Base-by-base conservation (phyloP, 2,797 vertebrate genomes). In the Pogoniulus pusillus region DNA sequence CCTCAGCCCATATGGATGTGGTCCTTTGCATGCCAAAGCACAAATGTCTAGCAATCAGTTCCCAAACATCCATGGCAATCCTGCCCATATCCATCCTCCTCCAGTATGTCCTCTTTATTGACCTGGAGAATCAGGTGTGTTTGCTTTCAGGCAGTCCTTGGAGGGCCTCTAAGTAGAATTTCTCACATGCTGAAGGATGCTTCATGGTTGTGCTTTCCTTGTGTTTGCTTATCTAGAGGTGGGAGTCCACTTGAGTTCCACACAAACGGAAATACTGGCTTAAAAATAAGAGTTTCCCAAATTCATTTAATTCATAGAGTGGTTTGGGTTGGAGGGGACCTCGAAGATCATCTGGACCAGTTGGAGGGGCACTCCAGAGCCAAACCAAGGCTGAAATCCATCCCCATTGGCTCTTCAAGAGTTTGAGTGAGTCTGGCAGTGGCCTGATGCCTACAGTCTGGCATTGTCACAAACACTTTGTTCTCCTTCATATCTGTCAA, bases 401-500 rank as follows among this genome's bases (percentile, higher is more conserved):
- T 37, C 54, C 10, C 32, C 20, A 0, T 47, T 45, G 72, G 34
- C n/a, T 72, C 79, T 65, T 30, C 30, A n/a, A 18, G 32, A 26
- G 55, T n/a, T 68, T 32, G 57, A 55, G 60, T 60, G 78, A 65
- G 41, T 71, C 85, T 88, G 78, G 75, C 62, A 30, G 60, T 45
- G 72, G 75, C 87, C 87, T 45, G 81, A 68, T 77, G 57, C 75
- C 59, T 82, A 68, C 89, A 69, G 66, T 79, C 71, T 41, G 32
- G 43, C 55, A 66, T 1, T 0, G 64, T 82, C 65, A 60, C 75
- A 54, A 58, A 92, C 49, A 47, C n/a, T 34, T 68, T 82, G 16
- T 85, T 64, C 49, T 87, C 87, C 78, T 83, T 91, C 85, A 17
- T 70, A 79, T 66, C 73, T 85, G 62, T 78, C 71, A 66, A 85